Conservation (phyloP, 2,888 invertebrate genomes). For the Dascillus cervinus region DNA sequence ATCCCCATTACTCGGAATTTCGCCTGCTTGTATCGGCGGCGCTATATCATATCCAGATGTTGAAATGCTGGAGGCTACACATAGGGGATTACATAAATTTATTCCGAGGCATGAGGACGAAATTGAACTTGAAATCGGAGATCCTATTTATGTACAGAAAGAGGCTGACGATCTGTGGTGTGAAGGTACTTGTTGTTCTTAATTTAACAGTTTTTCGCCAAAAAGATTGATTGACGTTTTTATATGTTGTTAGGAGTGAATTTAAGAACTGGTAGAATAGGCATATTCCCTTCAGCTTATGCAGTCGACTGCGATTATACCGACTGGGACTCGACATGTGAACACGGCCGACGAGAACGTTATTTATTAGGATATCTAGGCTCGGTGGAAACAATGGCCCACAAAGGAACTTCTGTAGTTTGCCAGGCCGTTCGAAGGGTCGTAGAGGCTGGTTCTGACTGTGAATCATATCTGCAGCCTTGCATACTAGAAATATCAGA, state of each 20-base stretch:
- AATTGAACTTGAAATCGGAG: conserved; percentile 94
- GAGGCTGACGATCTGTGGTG: conserved; percentile 97
- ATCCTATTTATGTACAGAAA: conserved; percentile 92
- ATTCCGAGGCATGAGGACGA: conserved; percentile 93
- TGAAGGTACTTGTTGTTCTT: conserved; percentile 73
- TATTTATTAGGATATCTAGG: conserved; percentile 91
- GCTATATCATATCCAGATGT: conserved; percentile 65
- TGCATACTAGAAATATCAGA: conserved; percentile 93
- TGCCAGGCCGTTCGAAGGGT: conserved; percentile 88
- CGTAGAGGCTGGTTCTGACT: conserved; percentile 58
- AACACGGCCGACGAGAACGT: conserved; percentile 77
- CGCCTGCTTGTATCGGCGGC: conserved; percentile 53
- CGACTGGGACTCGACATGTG: conserved; percentile 84
- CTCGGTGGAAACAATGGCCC: conserved; percentile 90
- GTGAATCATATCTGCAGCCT: conserved; percentile 66
- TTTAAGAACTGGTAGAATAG: conserved; percentile 79
- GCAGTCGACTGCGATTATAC: conserved; percentile 95
- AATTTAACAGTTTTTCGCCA: not conserved
- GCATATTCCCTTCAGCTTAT: conserved; percentile 95
- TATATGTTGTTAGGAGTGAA: conserved; percentile 83
- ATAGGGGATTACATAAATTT: conserved; percentile 92
- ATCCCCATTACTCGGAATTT: conserved; percentile 52
- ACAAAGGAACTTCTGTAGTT: conserved; percentile 94
- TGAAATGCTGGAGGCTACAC: conserved; percentile 76
- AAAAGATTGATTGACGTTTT: conserved; percentile 6